These are phyloP conservation scores for Mactromeris polynyma DNA, from an alignment of 2,888 invertebrate species.

Conservation along the genomic window DNA sequence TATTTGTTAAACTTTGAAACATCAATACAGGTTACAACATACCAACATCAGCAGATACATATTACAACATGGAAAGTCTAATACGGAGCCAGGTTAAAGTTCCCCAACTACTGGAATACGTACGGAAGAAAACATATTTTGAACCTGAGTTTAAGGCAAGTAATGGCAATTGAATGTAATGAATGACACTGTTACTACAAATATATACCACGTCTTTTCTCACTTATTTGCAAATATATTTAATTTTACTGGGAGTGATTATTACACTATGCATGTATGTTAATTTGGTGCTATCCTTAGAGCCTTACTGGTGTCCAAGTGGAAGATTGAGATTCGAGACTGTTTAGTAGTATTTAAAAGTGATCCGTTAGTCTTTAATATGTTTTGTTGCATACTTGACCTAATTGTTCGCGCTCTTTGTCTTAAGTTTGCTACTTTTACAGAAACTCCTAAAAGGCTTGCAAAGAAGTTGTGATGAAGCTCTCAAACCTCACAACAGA, in stretches of 20 bases:
- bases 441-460: slow-evolving; percentile 43
- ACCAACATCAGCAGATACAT: slow-evolving; percentile 15
- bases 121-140: slow-evolving; percentile 9
- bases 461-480: slow-evolving; percentile 21
- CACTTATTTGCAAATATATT: neutral
- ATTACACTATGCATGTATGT: too few species aligned
- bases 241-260: too few species aligned
- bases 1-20: neutral
- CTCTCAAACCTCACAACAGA: slow-evolving; percentile 28
- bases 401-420: too few species aligned
- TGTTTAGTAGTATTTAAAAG: too few species aligned
- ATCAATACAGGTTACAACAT: neutral
- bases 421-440: too few species aligned
- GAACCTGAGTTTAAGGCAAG: slow-evolving; percentile 20
- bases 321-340: too few species aligned
- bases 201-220: neutral
- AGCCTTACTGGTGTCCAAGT: too few species aligned
- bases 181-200: neutral
- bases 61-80: slow-evolving; percentile 23
- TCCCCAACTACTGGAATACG: neutral
- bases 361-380: too few species aligned
- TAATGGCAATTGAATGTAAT: neutral
- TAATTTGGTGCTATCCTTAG: neutral
- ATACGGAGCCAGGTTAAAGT: slow-evolving; percentile 11
- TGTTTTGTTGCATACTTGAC: too few species aligned